These are phyloP conservation scores for Lepisosteus osseus DNA, from an alignment of 2,113 vertebrate genomes.

Conservation along the genomic window DNA sequence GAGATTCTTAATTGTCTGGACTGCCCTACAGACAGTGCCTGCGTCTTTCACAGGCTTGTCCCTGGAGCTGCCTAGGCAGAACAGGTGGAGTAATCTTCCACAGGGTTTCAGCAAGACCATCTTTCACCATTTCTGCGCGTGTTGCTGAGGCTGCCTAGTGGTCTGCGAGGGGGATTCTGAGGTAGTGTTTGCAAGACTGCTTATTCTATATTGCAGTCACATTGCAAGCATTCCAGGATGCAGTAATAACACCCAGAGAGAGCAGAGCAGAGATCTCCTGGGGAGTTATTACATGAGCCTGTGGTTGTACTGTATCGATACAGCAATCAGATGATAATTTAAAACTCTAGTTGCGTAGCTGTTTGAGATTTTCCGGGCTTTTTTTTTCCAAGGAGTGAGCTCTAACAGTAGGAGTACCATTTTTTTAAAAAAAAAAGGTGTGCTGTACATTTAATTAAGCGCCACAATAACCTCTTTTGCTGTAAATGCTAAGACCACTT, in stretches of 20 bases:
- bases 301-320: neutral
- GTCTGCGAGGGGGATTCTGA: neutral
- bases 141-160: neutral
- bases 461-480: neutral
- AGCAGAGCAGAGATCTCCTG: neutral
- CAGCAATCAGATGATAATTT: neutral
- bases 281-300: conserved; percentile 7
- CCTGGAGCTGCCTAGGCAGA: neutral
- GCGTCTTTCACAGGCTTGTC: neutral
- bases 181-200: too few species aligned
- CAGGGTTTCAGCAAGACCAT: neutral
- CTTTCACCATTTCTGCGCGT: neutral
- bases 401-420: neutral
- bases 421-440: neutral
- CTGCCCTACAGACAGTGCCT: neutral
- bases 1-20: neutral
- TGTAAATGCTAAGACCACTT: too few species aligned
- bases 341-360: neutral
- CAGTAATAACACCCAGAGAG: neutral
- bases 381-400: neutral
- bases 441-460: conserved; percentile 4
- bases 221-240: neutral
- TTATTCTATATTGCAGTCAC: neutral
- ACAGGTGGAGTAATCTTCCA: neutral
- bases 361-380: neutral